Evolutionary conservation across 1,140 invertebrate genomes (phyloP), one percentile per base, ranked within the genome.

Genomic region (Melitaea cinxia): DNA sequence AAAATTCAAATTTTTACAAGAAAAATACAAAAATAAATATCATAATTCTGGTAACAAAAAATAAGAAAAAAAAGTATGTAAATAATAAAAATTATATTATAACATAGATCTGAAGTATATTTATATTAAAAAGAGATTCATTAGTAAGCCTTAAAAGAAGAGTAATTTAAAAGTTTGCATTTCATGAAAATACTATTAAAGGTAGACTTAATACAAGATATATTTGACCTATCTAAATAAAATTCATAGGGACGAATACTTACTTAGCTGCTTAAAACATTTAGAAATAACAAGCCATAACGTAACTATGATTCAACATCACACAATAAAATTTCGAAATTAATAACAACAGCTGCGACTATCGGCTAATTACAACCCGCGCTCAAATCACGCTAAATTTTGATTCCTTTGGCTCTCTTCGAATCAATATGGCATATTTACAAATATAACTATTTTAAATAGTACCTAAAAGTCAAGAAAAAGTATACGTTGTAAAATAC

Each of bases 321-420:
- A 73, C 65, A 74, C 70, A 81, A 85, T 86, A 88, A 88, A 88
- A 83, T 88, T 88, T 84, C 50, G 76, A 78, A 80, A 79, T 81
- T 78, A 84, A 81, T 70, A 88, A 88, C 66, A 85, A 85, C 82
- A 80, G 76, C 50, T 15, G 72, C 70, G 61, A 76, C 73, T 77
- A 78, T 75, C 70, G 72, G 74, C 72, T 83, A 85, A 72, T 86
- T 79, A 82, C 78, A 86, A 86, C 81, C 76, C 62, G 74, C 66
- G 70, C 63, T 64, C 56, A 64, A 62, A 56, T 64, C 58, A 75
- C 69, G 62, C 63, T 62, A 75, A 47, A 81, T 80, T 85, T 80
- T 79, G 78, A 86, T 83, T 76, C 77, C 77, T 85, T 85, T 83
- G 81, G 84, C 81, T 82, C 77, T 63, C 55, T 52, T 58, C 55